Evolutionary conservation across 2,888 invertebrate genomes (phyloP).

Genomic region (Dexiosoma caninum): DNA sequence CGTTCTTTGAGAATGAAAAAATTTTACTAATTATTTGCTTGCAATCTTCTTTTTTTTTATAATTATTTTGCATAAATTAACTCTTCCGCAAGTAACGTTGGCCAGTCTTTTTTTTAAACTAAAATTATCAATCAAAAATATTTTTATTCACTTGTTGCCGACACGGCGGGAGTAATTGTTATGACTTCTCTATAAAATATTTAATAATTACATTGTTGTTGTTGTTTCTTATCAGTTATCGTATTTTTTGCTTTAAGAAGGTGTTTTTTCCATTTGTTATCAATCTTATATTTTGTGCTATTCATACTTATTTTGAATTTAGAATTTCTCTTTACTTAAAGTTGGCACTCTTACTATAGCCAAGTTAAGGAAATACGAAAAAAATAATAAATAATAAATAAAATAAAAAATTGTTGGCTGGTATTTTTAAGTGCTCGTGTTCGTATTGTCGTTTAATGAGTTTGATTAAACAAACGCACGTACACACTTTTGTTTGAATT

Average conservation of each 20-base stretch:
- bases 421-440: background rate
- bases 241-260: slow-evolving; percentile 38
- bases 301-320: background rate
- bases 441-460: slow-evolving; percentile 4
- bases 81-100: slow-evolving; percentile 7
- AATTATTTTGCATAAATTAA: background rate
- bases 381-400: too few relatives aligned
- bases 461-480: background rate
- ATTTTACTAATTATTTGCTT: background rate
- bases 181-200: slow-evolving; percentile 50
- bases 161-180: slow-evolving; percentile 51
- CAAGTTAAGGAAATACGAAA: slow-evolving; percentile 30
- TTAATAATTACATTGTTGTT: slow-evolving; percentile 41
- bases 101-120: slow-evolving; percentile 7
- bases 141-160: slow-evolving; percentile 38
- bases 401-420: too few relatives aligned
- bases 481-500: background rate
- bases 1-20: background rate
- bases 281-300: slow-evolving; percentile 7
- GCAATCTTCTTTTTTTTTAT: too few relatives aligned
- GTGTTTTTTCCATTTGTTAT: slow-evolving; percentile 44
- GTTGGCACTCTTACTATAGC: slow-evolving; percentile 33
- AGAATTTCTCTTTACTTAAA: slow-evolving; percentile 15
- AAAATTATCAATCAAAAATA: background rate
- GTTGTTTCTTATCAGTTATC: slow-evolving; percentile 44